A percentile compares a stretch with the other conserved stretches of the same genome.
Evolutionary conservation across 2,797 vertebrate species (phyloP).

Genomic region (Channallabes apus): DNA sequence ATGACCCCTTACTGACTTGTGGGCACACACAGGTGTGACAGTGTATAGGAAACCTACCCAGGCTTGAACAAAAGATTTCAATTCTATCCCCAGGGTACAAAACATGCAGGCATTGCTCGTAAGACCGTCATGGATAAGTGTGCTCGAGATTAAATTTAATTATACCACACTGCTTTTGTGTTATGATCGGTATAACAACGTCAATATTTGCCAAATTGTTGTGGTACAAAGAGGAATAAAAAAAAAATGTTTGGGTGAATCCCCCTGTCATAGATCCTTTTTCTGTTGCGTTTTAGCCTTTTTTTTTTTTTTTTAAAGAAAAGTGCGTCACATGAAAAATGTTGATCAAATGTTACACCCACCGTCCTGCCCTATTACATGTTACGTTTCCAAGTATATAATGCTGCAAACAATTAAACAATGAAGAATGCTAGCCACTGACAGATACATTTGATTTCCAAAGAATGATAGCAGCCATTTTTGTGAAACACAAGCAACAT

Average conservation of each 20-base stretch:
- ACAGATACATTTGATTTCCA: constrained; percentile 30
- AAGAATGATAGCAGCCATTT: constrained; percentile 27
- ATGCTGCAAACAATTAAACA: constrained; percentile 49
- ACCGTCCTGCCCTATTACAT: not conserved
- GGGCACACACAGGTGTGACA: constrained; percentile 57
- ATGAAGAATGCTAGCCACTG: constrained; percentile 33
- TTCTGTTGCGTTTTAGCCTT: not conserved
- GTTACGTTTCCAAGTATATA: not conserved
- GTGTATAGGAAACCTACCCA: constrained; percentile 42
- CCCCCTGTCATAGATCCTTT: not conserved
- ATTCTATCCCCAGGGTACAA: constrained; percentile 36
- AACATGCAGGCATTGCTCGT: constrained; percentile 34
- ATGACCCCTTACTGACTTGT: constrained; percentile 58
- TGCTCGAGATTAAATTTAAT: constrained; percentile 28
- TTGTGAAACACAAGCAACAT: constrained; percentile 19
- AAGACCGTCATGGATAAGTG: constrained; percentile 7
- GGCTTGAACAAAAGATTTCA: constrained; percentile 51
- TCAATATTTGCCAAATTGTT: not conserved
- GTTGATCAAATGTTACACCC: constrained; percentile 4
- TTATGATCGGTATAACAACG: not conserved
- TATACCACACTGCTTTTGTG: not conserved
- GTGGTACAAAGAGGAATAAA: not conserved
- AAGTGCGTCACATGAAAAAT: not conserved
- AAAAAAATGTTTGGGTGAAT: not conserved
- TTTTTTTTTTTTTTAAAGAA: not conserved